These are phyloP conservation scores for Choristoneura rosaceana DNA, from an alignment of 2,888 invertebrate genomes.

Conservation along the genomic window DNA sequence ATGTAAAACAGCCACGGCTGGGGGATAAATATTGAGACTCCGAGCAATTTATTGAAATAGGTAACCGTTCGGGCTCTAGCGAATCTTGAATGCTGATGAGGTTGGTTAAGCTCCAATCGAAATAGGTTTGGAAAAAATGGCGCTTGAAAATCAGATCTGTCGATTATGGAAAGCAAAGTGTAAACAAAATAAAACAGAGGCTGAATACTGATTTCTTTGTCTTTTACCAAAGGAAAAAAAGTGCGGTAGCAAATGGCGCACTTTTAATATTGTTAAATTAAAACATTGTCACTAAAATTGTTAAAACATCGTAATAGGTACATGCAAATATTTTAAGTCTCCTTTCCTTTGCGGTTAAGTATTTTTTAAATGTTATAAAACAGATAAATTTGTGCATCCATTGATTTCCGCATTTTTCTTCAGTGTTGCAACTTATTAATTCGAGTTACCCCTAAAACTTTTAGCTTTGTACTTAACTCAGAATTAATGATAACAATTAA, in stretches of 20 bases:
- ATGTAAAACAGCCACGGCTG: constrained; percentile 36
- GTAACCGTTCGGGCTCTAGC: constrained; percentile 25
- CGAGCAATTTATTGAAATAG: constrained; percentile 42
- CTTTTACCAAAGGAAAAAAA: background rate
- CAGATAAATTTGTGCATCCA: background rate
- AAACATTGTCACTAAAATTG: too few species aligned
- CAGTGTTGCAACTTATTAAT: constrained; percentile 4
- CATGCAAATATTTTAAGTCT: background rate
- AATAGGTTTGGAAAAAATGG: constrained; percentile 16
- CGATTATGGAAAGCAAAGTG: background rate
- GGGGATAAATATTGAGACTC: constrained; percentile 34
- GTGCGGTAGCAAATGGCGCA: too few species aligned
- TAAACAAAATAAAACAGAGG: background rate
- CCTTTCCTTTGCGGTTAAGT: background rate
- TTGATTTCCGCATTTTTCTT: background rate
- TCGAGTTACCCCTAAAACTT: background rate
- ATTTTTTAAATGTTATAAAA: background rate
- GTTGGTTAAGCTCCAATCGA: constrained; percentile 12
- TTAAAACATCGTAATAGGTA: too few species aligned
- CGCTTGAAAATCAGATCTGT: constrained; percentile 8
- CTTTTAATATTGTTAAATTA: too few species aligned
- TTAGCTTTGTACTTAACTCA: background rate
- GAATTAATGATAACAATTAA: background rate
- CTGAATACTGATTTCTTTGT: constrained; percentile 1
- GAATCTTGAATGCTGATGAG: constrained; percentile 34